Percentiles rank a stretch among this genome's conserved stretches.
These are phyloP conservation scores for Rhinoraja longicauda DNA, from an alignment of 2,797 vertebrate genomes.

Conservation along the genomic window DNA sequence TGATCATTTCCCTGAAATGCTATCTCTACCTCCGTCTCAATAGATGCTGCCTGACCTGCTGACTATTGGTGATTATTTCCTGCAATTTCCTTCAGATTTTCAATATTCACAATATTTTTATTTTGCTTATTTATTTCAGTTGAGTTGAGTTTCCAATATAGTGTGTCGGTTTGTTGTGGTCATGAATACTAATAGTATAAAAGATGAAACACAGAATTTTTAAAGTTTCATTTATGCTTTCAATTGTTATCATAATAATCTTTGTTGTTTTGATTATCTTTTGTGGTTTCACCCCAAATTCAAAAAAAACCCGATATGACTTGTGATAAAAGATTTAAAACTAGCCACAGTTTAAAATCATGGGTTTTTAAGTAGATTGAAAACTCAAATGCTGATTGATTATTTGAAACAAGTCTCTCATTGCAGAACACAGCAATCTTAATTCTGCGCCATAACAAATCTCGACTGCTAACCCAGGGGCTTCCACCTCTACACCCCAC, in stretches of 20 bases:
- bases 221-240: neutral
- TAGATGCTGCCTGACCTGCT: too few relatives aligned
- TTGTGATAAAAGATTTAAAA: neutral
- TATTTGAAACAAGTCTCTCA: neutral
- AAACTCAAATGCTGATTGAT: neutral
- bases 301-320: neutral
- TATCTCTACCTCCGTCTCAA: too few relatives aligned
- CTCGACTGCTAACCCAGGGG: neutral
- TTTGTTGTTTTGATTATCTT: neutral
- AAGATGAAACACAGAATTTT: neutral
- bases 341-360: neutral
- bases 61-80: too few relatives aligned
- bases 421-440: neutral
- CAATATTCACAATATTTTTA: too few relatives aligned
- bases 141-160: neutral
- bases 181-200: neutral
- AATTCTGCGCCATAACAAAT: neutral
- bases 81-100: too few relatives aligned
- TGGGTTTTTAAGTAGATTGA: neutral
- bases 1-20: too few relatives aligned
- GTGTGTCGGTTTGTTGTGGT: neutral
- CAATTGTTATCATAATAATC: neutral
- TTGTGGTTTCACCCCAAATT: neutral
- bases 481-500: neutral
- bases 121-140: neutral